These are phyloP conservation scores for Pyrrhia umbra DNA, from an alignment of 2,888 invertebrate species.

Conservation along the genomic window DNA sequence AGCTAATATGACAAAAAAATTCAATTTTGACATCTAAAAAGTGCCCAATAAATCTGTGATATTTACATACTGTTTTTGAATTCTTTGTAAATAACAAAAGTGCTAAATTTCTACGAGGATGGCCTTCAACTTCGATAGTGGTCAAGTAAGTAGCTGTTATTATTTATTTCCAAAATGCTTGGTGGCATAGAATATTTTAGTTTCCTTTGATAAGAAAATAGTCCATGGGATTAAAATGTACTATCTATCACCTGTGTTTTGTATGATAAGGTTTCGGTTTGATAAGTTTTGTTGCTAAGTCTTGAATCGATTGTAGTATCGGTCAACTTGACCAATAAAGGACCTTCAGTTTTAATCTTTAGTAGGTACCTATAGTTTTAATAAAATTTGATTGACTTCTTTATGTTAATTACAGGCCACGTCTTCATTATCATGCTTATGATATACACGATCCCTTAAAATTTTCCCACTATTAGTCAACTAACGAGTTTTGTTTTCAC, in stretches of 20 bases:
- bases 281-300: constrained; percentile 14
- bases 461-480: too few relatives aligned
- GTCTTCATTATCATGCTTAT: not conserved
- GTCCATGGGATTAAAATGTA: not conserved
- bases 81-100: constrained; percentile 36
- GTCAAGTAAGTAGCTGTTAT: constrained; percentile 77
- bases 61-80: constrained; percentile 38
- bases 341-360: not conserved
- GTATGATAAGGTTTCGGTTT: not conserved
- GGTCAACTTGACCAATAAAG: not conserved
- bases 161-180: not conserved
- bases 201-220: not conserved
- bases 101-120: constrained; percentile 65
- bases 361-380: not conserved
- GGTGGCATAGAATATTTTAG: not conserved
- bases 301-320: constrained; percentile 10
- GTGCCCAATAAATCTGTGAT: constrained; percentile 70
- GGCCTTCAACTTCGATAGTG: constrained; percentile 86
- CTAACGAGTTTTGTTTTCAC: too few relatives aligned
- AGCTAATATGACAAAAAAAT: constrained; percentile 63
- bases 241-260: constrained; percentile 1
- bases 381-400: not conserved
- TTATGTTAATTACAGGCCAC: not conserved
- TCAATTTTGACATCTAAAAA: constrained; percentile 43
- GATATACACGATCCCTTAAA: too few relatives aligned